Evolutionary conservation across 1,140 invertebrate species (phyloP).

Genomic region (Ephestia elutella): DNA sequence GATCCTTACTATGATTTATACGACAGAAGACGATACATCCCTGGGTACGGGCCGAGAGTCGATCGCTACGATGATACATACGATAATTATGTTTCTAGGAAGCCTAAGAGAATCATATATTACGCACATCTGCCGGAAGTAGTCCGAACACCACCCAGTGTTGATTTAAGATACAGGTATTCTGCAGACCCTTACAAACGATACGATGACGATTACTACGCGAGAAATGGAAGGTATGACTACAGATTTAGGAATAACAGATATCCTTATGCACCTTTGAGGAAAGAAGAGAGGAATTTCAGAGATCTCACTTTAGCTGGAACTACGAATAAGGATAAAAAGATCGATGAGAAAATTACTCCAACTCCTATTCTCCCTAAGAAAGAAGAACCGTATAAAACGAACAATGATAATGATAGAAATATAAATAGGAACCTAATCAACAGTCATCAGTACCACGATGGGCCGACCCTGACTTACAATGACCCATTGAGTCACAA

Average conservation of each 20-base stretch:
- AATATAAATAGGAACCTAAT: conserved; percentile 54
- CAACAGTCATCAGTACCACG: conserved; percentile 71
- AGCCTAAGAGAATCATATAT: conserved; percentile 72
- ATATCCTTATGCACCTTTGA: conserved; percentile 62
- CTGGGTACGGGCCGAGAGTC: conserved; percentile 51
- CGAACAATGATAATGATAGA: conserved; percentile 25
- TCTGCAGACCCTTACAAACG: conserved; percentile 59
- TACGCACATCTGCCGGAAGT: conserved; percentile 72
- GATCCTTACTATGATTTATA: conserved; percentile 64
- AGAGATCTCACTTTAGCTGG: conserved; percentile 61
- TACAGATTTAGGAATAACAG: conserved; percentile 58
- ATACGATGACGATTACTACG: conserved; percentile 58
- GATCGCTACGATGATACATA: conserved; percentile 67
- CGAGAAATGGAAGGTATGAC: conserved; percentile 58
- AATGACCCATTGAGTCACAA: conserved; percentile 56
- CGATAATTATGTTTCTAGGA: conserved; percentile 61
- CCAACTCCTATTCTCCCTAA: conserved; percentile 56
- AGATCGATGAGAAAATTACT: conserved; percentile 65
- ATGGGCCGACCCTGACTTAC: conserved; percentile 36
- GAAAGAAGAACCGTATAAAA: conserved; percentile 57
- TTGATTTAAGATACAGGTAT: conserved; percentile 64
- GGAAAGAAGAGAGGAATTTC: conserved; percentile 66
- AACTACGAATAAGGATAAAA: conserved; percentile 59
- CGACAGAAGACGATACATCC: conserved; percentile 52
- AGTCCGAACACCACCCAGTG: conserved; percentile 63